phyloP scores from a whole-genome alignment of 1,140 invertebrate species.

The Neodiprion virginianus region DNA sequence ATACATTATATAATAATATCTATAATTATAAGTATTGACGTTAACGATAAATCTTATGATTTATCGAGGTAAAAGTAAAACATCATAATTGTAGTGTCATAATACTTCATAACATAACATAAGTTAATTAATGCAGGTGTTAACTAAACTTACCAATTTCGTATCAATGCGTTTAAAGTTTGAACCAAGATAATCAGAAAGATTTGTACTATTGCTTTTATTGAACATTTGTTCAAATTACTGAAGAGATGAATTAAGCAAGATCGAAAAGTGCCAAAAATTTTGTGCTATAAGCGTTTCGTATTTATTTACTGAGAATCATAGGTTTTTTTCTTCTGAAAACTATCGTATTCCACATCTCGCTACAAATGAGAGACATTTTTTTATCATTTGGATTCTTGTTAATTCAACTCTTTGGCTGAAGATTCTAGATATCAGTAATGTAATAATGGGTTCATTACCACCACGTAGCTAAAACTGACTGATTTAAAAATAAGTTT shows the following conservation, averaged over 20 bases:
- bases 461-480: constrained; percentile 26
- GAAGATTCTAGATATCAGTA: background rate
- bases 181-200: background rate
- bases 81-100: constrained; percentile 42
- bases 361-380: background rate
- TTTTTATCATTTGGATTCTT: background rate
- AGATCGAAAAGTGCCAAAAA: constrained; percentile 2
- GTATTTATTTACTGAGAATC: no score
- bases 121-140: constrained; percentile 36
- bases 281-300: no score
- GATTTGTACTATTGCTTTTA: constrained; percentile 5
- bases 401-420: background rate
- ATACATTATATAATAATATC: constrained; percentile 33
- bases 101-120: constrained; percentile 38
- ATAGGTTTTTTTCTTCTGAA: no score
- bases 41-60: constrained; percentile 28
- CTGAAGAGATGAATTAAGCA: background rate
- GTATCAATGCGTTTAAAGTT: background rate
- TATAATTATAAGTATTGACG: constrained; percentile 28
- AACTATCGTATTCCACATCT: no score
- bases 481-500: constrained; percentile 47
- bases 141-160: constrained; percentile 42
- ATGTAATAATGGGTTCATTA: background rate
- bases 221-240: background rate
- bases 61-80: background rate